Evolutionary conservation across 2,888 invertebrate species (phyloP), one percentile per base, ranked within the genome.

Genomic region (Nymphalis polychloros): DNA sequence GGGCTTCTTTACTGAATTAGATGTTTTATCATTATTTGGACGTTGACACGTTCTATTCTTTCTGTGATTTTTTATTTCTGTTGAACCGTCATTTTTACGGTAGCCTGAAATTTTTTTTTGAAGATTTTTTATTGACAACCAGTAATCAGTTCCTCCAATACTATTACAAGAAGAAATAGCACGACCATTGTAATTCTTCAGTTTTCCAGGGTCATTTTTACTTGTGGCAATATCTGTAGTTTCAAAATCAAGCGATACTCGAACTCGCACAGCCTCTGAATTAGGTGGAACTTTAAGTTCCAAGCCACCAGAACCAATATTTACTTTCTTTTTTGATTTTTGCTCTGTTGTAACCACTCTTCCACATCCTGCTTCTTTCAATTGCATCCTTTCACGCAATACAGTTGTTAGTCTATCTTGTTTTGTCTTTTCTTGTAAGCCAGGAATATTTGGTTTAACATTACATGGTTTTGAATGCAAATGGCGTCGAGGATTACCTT

Each of bases 341-440:
- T 62, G 41, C n/a, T 35, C 61, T 19, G 31, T 23, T 1, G 59
- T 47, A 1, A 75, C 73, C n/a, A 78, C 71, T 19, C 84, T 81
- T 0, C 85, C 85, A 4, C 73, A 73, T 2, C 80, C 82, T 20
- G 80, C 81, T 68, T 78, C 79, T 20, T 75, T 73, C 19, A 81
- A 72, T 3, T 62, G 27, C 5, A 68, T 69, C 35, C 78, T 76
- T 17, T 70, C 78, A 0, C 62, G 52, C 8, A 73, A 47, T 16
- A 72, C 69, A 31, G 68, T 46, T 20, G 69, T 52, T 46, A 77
- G 59, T 63, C 50, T 62, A 47, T 68, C 60, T 27, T 53, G 59
- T 10, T 62, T 31, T 6, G 55, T 8, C 13, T 63, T 31, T 31
- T 35, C 17, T 59, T 68, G 47, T n/a, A 53, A 17, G 13, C 4